phyloP scores from a whole-genome alignment of 2,797 vertebrate genomes.

The Anolis apletophallus region DNA sequence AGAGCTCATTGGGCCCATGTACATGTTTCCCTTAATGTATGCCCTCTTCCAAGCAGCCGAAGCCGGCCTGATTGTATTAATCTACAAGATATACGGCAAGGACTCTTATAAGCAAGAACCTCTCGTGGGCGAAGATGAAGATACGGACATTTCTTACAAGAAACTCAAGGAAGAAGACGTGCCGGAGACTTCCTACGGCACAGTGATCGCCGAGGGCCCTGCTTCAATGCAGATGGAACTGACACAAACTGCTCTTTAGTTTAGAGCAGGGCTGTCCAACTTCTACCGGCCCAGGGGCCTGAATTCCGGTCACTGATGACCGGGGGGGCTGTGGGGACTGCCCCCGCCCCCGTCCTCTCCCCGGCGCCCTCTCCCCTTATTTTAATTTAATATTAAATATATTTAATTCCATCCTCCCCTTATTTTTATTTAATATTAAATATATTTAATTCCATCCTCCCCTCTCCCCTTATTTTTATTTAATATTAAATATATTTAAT shows the following conservation, averaged over 20 bases:
- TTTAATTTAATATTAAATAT: too few relatives aligned
- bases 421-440: too few relatives aligned
- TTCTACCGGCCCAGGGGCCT: too few relatives aligned
- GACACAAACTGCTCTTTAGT: conserved; percentile 74
- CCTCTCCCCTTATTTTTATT: too few relatives aligned
- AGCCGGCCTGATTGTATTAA: conserved; percentile 91
- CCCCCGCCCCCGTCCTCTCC: too few relatives aligned
- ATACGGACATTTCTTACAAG: conserved; percentile 90
- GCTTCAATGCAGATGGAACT: conserved; percentile 82
- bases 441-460: too few relatives aligned
- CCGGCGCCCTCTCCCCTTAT: too few relatives aligned
- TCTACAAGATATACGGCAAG: conserved; percentile 88
- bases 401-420: too few relatives aligned
- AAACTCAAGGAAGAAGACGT: conserved; percentile 91
- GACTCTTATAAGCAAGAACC: conserved; percentile 86
- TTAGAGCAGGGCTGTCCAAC: too few relatives aligned
- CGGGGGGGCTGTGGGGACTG: too few relatives aligned
- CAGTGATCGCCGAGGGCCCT: conserved; percentile 84
- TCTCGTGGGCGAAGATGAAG: conserved; percentile 76
- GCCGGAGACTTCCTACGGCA: conserved; percentile 87
- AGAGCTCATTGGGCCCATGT: conserved; percentile 91
- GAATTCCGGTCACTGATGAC: too few relatives aligned
- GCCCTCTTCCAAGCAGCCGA: conserved; percentile 96
- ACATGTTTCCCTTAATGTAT: conserved; percentile 97
- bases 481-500: too few relatives aligned